Evolutionary conservation across 2,797 vertebrate genomes (phyloP).

Genomic region (Sebastes cheni): DNA sequence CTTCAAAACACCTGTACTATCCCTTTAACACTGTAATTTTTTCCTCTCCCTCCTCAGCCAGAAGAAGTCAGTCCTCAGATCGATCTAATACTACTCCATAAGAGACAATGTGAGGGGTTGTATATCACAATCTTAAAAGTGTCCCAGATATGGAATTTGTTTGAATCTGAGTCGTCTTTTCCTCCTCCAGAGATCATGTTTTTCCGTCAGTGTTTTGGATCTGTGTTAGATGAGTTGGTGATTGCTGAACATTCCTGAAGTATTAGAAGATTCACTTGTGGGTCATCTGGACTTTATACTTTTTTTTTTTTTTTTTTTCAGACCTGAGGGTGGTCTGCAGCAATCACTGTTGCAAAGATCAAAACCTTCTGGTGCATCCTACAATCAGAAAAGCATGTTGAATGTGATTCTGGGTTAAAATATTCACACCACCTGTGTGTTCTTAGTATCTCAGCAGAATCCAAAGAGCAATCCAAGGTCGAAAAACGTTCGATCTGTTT

Average conservation of each 20-base stretch:
- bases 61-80: conserved; percentile 2
- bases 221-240: conserved; percentile 58
- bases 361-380: conserved; percentile 61
- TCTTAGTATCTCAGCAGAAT: conserved; percentile 11
- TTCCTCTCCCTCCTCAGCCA: not conserved
- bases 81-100: not conserved
- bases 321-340: conserved; percentile 72
- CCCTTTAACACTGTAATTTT: not conserved
- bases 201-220: conserved; percentile 61
- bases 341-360: conserved; percentile 62
- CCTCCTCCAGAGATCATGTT: conserved; percentile 31
- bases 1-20: too few relatives aligned
- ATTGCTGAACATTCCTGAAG: conserved; percentile 75
- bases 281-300: conserved; percentile 75
- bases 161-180: conserved; percentile 38
- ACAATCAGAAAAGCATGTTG: conserved; percentile 40
- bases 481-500: conserved; percentile 13
- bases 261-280: conserved; percentile 77
- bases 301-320: conserved; percentile 26
- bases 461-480: conserved; percentile 6
- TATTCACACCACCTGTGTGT: conserved; percentile 15
- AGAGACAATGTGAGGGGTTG: conserved; percentile 10
- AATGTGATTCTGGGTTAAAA: conserved; percentile 31
- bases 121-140: conserved; percentile 34
- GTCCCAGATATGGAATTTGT: conserved; percentile 31